phyloP scores from a whole-genome alignment of 2,888 invertebrate genomes.

The Euphydryas editha region DNA sequence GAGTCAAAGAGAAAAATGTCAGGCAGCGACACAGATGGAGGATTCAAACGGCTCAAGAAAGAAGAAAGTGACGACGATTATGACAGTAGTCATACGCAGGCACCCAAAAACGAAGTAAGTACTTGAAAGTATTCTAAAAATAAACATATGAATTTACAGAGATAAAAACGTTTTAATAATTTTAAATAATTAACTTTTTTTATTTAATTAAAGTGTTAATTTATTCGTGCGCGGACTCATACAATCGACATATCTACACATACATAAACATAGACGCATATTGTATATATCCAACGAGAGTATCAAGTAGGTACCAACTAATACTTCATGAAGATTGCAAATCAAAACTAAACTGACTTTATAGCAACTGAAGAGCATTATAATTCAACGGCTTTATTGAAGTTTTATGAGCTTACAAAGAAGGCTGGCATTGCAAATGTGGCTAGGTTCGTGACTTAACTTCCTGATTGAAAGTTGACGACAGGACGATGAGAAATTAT shows the following conservation, averaged over 20 bases:
- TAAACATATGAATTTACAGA: background rate
- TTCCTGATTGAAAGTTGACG: slow-evolving; percentile 67
- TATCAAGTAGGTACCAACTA: slow-evolving; percentile 44
- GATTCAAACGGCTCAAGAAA: slow-evolving; percentile 78
- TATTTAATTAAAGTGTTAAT: background rate
- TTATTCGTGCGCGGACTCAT: background rate
- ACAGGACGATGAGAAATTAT: slow-evolving; percentile 65
- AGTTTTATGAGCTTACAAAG: slow-evolving; percentile 77
- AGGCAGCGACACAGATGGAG: slow-evolving; percentile 84
- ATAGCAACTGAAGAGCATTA: slow-evolving; percentile 63
- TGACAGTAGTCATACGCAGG: slow-evolving; percentile 80
- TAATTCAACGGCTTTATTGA: slow-evolving; percentile 78
- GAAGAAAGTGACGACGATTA: slow-evolving; percentile 86
- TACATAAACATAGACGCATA: slow-evolving; percentile 2
- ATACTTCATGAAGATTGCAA: slow-evolving; percentile 57
- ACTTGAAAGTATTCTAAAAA: background rate
- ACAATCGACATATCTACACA: background rate
- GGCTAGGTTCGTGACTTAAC: slow-evolving; percentile 68
- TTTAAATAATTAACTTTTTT: background rate
- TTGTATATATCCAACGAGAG: slow-evolving; percentile 33
- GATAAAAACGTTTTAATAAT: background rate
- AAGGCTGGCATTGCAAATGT: slow-evolving; percentile 72
- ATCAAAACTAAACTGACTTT: slow-evolving; percentile 67
- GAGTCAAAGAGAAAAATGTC: slow-evolving; percentile 93
- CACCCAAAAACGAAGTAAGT: slow-evolving; percentile 72